These are phyloP conservation scores for Coregonus ussuriensis DNA, from an alignment of 2,797 vertebrate genomes.

Conservation along the genomic window DNA sequence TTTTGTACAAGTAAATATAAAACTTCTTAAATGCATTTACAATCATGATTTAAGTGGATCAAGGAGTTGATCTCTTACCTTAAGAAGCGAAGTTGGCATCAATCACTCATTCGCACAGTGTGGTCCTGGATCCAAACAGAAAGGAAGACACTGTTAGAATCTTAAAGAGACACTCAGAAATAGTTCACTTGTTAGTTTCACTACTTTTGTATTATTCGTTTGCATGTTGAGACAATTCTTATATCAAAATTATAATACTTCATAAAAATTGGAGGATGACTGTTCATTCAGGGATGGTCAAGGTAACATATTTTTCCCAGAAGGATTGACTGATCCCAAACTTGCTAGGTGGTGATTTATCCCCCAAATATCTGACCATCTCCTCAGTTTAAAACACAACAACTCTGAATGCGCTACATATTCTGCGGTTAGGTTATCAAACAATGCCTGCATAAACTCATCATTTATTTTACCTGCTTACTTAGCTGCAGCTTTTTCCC, in stretches of 20 bases:
- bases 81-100: constrained; percentile 72
- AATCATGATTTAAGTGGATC: background rate
- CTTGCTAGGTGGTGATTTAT: background rate
- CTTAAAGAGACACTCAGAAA: background rate
- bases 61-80: constrained; percentile 61
- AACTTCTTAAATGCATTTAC: background rate
- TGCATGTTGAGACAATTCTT: background rate
- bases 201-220: background rate
- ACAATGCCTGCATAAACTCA: background rate
- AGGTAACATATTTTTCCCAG: too few species aligned
- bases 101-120: constrained; percentile 80
- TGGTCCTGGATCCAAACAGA: constrained; percentile 56
- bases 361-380: background rate
- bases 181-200: background rate
- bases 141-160: background rate
- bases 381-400: background rate
- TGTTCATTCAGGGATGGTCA: too few species aligned
- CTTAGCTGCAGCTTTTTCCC: too few species aligned
- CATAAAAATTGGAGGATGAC: background rate
- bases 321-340: background rate
- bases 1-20: background rate
- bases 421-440: background rate
- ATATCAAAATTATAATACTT: background rate
- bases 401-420: background rate
- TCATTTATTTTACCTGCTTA: too few species aligned